Conservation (phyloP, 1,140 invertebrate species). For the Trachymyrmex cornetzi region DNA sequence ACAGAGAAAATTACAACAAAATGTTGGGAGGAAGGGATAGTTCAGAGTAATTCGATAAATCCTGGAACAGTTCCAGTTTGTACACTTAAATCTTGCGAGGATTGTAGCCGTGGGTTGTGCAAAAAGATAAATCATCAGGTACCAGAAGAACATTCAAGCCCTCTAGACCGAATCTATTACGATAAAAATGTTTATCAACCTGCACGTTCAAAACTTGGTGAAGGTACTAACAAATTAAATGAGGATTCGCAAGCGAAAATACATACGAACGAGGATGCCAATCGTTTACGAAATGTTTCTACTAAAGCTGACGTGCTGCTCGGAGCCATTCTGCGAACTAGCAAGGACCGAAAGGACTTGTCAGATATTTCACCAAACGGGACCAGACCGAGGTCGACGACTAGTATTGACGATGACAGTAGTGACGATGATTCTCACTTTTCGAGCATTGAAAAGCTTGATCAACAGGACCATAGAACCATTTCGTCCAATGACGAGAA, state of each 20-base stretch:
- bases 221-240: slow-evolving; percentile 23
- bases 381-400: slow-evolving; percentile 69
- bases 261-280: slow-evolving; percentile 42
- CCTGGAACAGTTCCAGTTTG: slow-evolving; percentile 18
- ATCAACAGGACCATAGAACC: slow-evolving; percentile 55
- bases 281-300: slow-evolving; percentile 76
- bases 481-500: slow-evolving; percentile 77
- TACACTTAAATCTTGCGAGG: slow-evolving; percentile 55
- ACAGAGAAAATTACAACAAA: background rate
- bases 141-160: slow-evolving; percentile 44
- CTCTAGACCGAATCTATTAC: slow-evolving; percentile 65
- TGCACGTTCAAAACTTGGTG: slow-evolving; percentile 29
- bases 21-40: slow-evolving; percentile 39
- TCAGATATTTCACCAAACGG: slow-evolving; percentile 73
- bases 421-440: slow-evolving; percentile 47
- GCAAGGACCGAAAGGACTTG: slow-evolving; percentile 74
- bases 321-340: slow-evolving; percentile 87
- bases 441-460: slow-evolving; percentile 1
- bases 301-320: slow-evolving; percentile 87
- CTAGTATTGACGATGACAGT: slow-evolving; percentile 47
- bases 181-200: slow-evolving; percentile 70
- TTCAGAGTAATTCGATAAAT: slow-evolving; percentile 12
- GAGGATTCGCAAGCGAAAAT: slow-evolving; percentile 38
- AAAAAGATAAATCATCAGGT: slow-evolving; percentile 66
- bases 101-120: slow-evolving; percentile 58